These are phyloP conservation scores for Vultur gryphus DNA, from an alignment of 2,797 vertebrate species.

Conservation along the genomic window DNA sequence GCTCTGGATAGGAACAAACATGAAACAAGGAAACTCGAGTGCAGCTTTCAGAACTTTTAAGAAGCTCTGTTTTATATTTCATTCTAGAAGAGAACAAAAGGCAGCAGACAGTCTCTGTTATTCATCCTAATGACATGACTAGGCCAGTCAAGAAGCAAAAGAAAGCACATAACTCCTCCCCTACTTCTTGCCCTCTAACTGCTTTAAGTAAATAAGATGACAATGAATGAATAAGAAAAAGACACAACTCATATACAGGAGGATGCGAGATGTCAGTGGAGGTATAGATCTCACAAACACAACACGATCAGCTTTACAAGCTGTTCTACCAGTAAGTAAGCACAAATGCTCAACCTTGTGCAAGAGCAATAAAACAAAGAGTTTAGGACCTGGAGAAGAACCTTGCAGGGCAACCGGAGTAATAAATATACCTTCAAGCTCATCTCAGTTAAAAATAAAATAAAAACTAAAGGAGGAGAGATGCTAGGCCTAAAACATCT, in stretches of 20 bases:
- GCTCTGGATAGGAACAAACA: slow-evolving; percentile 30
- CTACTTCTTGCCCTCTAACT: neutral
- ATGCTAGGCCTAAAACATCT: neutral
- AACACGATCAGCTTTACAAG: neutral
- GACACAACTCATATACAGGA: neutral
- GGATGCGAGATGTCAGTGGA: neutral
- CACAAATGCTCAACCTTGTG: neutral
- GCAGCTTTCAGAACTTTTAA: slow-evolving; percentile 28
- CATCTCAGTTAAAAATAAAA: neutral
- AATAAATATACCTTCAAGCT: neutral
- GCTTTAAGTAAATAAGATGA: neutral
- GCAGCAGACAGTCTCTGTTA: slow-evolving; percentile 17
- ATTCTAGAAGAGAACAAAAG: slow-evolving; percentile 47
- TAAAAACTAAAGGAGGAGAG: neutral
- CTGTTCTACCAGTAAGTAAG: neutral
- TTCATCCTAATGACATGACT: slow-evolving; percentile 24
- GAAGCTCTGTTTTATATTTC: slow-evolving; percentile 30
- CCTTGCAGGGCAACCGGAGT: neutral
- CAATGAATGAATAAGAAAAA: slow-evolving; percentile 9
- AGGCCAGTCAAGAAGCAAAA: slow-evolving; percentile 6
- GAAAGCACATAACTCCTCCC: slow-evolving; percentile 1
- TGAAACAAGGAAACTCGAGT: slow-evolving; percentile 8
- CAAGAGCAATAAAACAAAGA: neutral
- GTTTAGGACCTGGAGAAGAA: neutral
- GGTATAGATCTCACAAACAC: neutral